Base-by-base conservation (phyloP, 2,888 invertebrate species). In the Hoplodrina blanda region DNA sequence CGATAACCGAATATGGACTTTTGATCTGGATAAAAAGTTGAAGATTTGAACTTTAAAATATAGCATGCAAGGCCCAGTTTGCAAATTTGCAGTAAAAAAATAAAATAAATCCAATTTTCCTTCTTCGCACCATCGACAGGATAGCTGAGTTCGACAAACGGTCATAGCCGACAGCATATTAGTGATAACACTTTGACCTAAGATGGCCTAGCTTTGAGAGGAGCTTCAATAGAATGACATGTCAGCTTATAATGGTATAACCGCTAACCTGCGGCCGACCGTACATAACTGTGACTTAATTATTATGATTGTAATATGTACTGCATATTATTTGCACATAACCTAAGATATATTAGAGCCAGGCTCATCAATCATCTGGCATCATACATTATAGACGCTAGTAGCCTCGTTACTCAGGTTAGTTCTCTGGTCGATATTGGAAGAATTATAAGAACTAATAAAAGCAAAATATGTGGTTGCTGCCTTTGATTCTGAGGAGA, bases 331-430 rank as follows among this genome's bases (percentile, higher is more conserved):
- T 30, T 71, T 49, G 46, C 60, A 49, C 25, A 60, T 13, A 61
- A 30, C 7, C 11, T 49, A n/a, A 41, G 46, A 69, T 69, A 25
- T n/a, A 56, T 52, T 17, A 25, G 6, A 53, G 46, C 11, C 19
- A 37, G 41, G 10, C 57, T 54, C 73, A 73, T 73, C 53, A 64
- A 73, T 73, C 73, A 73, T 59, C 30, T 19, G 20, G 57, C 10
- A 8, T 49, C 37, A 57, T 59, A 41, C n/a, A 59, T 64, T 25
- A 73, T 11, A 46, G 50, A 52, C 15, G 20, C 33, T 13, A 57
- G 56, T 56, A 46, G 62, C 46, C 63, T 57, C 53, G 15, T 54
- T 30, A 63, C 54, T 11, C 41, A 64, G n/a, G 72, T 59, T 64
- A 49, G 33, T 49, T 41, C 25, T 30, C 41, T 44, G 37, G 46